phyloP scores from a whole-genome alignment of 2,888 invertebrate genomes.

The Sialis lutaria region DNA sequence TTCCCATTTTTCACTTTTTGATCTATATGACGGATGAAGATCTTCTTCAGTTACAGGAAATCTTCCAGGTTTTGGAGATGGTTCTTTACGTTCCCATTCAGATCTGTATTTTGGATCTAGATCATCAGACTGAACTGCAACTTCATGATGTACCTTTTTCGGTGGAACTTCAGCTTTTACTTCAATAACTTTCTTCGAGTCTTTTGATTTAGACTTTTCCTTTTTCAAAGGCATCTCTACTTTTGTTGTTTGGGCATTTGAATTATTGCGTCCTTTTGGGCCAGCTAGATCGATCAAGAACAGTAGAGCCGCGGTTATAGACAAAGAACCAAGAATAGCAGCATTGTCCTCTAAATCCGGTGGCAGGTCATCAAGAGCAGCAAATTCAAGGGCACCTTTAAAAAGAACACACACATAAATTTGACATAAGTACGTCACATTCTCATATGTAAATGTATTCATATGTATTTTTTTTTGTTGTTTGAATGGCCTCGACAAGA shows the following conservation, averaged over 20 bases:
- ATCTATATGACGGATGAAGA: no score
- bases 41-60: not conserved
- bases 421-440: no score
- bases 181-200: not conserved
- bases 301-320: constrained; percentile 44
- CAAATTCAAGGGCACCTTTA: constrained; percentile 47
- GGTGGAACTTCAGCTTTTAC: not conserved
- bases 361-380: constrained; percentile 54
- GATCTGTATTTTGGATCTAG: not conserved
- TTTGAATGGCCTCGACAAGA: no score
- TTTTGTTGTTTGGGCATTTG: constrained; percentile 23
- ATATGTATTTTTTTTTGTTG: no score
- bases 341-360: constrained; percentile 50
- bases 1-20: no score
- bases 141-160: not conserved
- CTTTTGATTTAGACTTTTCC: not conserved
- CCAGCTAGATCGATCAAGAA: constrained; percentile 51
- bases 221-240: constrained; percentile 1
- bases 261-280: constrained; percentile 29
- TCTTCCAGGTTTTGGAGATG: not conserved
- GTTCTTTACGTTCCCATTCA: constrained; percentile 2
- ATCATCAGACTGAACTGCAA: not conserved
- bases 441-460: no score
- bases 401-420: constrained; percentile 1
- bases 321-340: constrained; percentile 47